Conservation (phyloP, 2,888 invertebrate species). For the Tetranychus truncatus region DNA sequence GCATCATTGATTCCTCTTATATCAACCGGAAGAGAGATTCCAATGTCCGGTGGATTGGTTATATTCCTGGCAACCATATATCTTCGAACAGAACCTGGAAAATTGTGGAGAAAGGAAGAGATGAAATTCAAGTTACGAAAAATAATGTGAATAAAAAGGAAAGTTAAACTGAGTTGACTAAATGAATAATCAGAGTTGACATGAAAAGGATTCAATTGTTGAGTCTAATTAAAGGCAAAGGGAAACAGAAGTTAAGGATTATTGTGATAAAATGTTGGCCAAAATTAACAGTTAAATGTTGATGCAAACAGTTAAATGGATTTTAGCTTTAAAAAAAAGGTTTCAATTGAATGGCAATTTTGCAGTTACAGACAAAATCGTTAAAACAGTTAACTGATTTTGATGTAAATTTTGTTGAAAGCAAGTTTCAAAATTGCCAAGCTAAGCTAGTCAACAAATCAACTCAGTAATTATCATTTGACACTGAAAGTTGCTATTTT, state of each 20-base stretch:
- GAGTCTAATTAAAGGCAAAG: not conserved
- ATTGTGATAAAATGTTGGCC: not conserved
- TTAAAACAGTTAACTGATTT: too few species aligned
- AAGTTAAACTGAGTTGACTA: not conserved
- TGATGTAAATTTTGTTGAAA: too few species aligned
- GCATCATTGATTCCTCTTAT: conserved; percentile 16
- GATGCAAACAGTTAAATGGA: not conserved
- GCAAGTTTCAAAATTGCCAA: too few species aligned
- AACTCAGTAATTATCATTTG: too few species aligned
- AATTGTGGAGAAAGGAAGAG: not conserved
- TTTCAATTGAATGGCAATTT: not conserved
- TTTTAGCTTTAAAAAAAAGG: not conserved
- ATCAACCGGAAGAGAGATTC: conserved; percentile 21
- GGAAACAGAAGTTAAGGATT: not conserved
- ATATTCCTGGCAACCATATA: conserved; percentile 18
- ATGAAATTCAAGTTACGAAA: not conserved
- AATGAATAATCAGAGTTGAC: too few species aligned
- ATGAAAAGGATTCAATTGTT: not conserved
- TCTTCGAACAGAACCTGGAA: conserved; percentile 29
- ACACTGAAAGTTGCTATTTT: too few species aligned
- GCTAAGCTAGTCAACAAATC: too few species aligned
- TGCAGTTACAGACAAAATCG: too few species aligned
- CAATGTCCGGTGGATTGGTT: conserved; percentile 20
- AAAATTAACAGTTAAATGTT: not conserved
- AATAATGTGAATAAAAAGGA: not conserved